Conservation (phyloP, 2,797 vertebrate species). For the Percopsis omiscomaycus region DNA sequence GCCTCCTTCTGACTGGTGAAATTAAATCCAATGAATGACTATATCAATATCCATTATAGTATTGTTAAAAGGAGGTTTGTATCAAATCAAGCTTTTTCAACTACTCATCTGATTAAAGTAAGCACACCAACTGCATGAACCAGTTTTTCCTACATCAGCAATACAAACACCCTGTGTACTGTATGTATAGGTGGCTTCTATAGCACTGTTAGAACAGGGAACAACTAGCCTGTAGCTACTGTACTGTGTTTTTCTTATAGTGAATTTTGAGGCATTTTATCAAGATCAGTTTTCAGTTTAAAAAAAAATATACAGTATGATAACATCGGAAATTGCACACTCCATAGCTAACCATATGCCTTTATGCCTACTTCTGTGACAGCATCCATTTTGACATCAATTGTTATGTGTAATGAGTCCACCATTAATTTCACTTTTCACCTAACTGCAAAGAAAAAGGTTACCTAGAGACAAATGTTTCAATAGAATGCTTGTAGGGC, state of each 20-base stretch:
- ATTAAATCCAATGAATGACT: not conserved
- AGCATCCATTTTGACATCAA: not conserved
- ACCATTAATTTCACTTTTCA: constrained; percentile 29
- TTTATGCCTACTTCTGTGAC: not conserved
- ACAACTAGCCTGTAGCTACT: constrained; percentile 26
- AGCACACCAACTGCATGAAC: constrained; percentile 72
- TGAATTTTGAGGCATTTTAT: constrained; percentile 1
- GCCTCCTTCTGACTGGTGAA: not conserved
- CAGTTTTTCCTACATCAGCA: constrained; percentile 75
- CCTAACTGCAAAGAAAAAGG: constrained; percentile 38
- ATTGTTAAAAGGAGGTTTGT: not conserved
- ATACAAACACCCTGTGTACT: constrained; percentile 70
- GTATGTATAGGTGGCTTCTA: constrained; percentile 62
- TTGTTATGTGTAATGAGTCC: constrained; percentile 10
- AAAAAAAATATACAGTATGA: constrained; percentile 1
- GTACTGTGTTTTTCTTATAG: not conserved
- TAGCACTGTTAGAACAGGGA: constrained; percentile 43
- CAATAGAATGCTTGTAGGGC: constrained; percentile 13
- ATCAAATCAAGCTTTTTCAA: constrained; percentile 30
- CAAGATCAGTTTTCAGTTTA: not conserved
- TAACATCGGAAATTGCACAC: not conserved
- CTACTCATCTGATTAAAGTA: constrained; percentile 37
- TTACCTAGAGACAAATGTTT: constrained; percentile 41
- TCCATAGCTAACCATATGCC: constrained; percentile 1
- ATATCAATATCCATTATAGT: not conserved